These are phyloP conservation scores for Ctenosaura bakeri DNA, from an alignment of 2,797 vertebrate species.

Conservation along the genomic window DNA sequence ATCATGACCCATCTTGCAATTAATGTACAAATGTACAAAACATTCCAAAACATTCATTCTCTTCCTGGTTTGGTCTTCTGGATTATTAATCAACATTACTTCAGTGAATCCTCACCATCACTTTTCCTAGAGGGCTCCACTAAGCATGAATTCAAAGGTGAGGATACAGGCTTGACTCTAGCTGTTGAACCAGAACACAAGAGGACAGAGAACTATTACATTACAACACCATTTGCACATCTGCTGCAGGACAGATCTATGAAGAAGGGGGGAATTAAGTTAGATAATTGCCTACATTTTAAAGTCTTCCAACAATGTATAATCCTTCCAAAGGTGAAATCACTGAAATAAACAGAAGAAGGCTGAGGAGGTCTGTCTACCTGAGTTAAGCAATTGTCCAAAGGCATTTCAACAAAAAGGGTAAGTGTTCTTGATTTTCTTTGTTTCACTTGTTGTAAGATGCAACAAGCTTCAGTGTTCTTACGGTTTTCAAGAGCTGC, in stretches of 20 bases:
- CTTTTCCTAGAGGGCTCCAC: background rate
- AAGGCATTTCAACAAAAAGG: background rate
- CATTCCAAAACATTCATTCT: too few relatives aligned
- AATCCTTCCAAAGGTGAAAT: background rate
- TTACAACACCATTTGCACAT: background rate
- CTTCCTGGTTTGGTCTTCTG: too few relatives aligned
- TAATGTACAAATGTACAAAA: background rate
- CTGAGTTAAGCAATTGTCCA: too few relatives aligned
- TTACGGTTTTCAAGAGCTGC: background rate
- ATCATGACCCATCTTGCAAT: background rate
- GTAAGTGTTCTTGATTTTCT: background rate
- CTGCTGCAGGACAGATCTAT: background rate
- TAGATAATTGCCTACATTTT: background rate
- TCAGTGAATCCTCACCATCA: too few relatives aligned
- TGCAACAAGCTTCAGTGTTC: background rate
- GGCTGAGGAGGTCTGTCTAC: background rate
- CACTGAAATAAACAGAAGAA: background rate
- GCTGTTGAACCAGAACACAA: background rate
- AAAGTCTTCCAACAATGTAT: background rate
- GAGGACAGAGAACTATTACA: background rate
- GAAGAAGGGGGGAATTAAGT: too few relatives aligned
- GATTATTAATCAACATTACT: too few relatives aligned
- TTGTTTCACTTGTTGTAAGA: background rate
- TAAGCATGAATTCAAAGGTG: background rate
- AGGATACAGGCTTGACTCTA: background rate